phyloP scores from a whole-genome alignment of 2,797 vertebrate species.

The Schizothorax lantsangensis region DNA sequence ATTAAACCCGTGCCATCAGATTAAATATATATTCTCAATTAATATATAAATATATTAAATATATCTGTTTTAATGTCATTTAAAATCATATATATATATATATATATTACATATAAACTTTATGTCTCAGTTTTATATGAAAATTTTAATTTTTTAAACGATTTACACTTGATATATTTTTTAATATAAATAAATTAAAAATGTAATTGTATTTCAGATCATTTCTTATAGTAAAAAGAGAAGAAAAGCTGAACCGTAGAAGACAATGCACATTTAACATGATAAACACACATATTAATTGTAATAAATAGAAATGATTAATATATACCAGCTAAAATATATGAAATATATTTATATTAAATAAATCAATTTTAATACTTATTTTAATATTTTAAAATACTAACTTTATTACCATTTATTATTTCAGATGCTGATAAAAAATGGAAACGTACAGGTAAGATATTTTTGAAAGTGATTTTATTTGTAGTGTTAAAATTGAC shows the following conservation, averaged over 20 bases:
- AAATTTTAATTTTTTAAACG: too few relatives aligned
- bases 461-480: background rate
- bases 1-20: background rate
- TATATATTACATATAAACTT: too few relatives aligned
- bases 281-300: background rate
- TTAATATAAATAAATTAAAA: too few relatives aligned
- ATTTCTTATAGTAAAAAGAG: background rate
- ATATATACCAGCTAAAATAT: background rate
- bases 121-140: too few relatives aligned
- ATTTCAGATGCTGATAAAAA: background rate
- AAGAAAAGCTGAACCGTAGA: background rate
- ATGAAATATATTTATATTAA: background rate
- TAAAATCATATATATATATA: too few relatives aligned
- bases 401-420: background rate
- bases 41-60: too few relatives aligned
- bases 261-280: background rate
- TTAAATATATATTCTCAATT: background rate
- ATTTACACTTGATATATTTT: too few relatives aligned
- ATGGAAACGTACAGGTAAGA: background rate
- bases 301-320: background rate
- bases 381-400: background rate
- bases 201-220: accelerated
- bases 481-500: background rate
- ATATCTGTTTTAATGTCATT: too few relatives aligned
- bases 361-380: background rate